Evolutionary conservation across 2,113 vertebrate genomes (phyloP).

Genomic region (Microcebus griseorufus): DNA sequence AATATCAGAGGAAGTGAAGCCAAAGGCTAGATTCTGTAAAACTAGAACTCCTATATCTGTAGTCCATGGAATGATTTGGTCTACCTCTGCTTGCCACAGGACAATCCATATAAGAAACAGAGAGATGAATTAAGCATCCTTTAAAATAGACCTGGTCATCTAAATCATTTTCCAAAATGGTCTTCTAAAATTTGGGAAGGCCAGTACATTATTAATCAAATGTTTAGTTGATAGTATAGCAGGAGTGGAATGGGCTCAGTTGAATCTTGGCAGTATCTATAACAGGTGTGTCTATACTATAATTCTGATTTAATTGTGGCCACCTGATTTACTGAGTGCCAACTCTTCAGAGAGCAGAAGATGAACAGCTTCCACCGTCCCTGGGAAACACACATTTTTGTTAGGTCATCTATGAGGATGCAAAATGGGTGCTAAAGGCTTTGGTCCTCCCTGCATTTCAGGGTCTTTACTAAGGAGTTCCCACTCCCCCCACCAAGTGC

Average conservation of each 20-base stretch:
- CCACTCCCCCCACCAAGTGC: background rate
- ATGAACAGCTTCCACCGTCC: background rate
- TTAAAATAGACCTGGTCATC: background rate
- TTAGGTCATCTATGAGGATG: background rate
- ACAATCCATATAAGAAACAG: background rate
- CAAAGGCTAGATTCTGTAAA: background rate
- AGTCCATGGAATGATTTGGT: background rate
- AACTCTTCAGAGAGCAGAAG: background rate
- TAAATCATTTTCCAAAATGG: background rate
- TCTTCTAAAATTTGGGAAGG: background rate
- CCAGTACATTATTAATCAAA: conserved; percentile 1
- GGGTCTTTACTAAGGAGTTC: background rate
- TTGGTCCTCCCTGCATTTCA: background rate
- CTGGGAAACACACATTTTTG: background rate
- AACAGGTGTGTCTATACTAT: background rate
- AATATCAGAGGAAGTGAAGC: background rate
- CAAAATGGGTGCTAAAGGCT: background rate
- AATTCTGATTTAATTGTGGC: background rate
- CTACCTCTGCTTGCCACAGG: background rate
- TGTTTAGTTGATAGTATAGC: background rate
- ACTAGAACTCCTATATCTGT: background rate
- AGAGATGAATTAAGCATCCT: background rate
- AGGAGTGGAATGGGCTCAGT: background rate
- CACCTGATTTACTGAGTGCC: background rate
- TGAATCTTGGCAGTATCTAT: background rate